These are phyloP conservation scores for Hephaestus fuliginosus DNA, from an alignment of 2,797 vertebrate genomes.

Conservation along the genomic window DNA sequence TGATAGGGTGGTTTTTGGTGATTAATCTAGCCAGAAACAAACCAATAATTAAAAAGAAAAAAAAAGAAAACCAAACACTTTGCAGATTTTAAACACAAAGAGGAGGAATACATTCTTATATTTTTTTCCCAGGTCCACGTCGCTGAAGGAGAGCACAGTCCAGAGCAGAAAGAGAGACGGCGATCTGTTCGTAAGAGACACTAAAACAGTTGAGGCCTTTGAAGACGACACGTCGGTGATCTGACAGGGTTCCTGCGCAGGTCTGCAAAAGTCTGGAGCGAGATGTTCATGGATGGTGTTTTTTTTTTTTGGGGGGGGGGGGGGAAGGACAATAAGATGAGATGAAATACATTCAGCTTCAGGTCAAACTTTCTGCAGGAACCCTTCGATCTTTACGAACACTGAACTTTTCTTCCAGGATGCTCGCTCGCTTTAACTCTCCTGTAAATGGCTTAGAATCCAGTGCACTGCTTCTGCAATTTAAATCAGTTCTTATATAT, in stretches of 20 bases:
- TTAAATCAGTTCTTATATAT: conserved; percentile 63
- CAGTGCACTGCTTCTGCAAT: conserved; percentile 83
- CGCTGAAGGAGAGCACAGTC: conserved; percentile 52
- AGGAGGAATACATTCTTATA: conserved; percentile 76
- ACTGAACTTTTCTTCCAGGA: neutral
- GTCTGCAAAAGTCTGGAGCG: conserved; percentile 22
- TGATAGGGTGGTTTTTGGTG: conserved; percentile 37
- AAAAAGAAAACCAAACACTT: conserved; percentile 10
- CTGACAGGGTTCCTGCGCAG: conserved; percentile 32
- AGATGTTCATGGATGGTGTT: neutral
- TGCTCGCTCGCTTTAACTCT: conserved; percentile 46
- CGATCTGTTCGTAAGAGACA: neutral
- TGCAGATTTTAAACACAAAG: conserved; percentile 53
- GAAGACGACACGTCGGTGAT: neutral
- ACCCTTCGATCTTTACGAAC: conserved; percentile 39
- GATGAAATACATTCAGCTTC: conserved; percentile 77
- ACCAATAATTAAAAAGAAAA: too few species aligned
- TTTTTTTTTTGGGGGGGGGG: neutral
- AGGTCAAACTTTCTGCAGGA: conserved; percentile 55
- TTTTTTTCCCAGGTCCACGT: conserved; percentile 61
- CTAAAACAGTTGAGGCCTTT: conserved; percentile 23
- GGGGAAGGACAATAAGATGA: conserved; percentile 34
- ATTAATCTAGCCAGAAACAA: conserved; percentile 39
- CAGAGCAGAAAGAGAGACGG: conserved; percentile 31
- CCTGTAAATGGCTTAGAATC: conserved; percentile 85